Percentiles rank a stretch among this genome's conserved stretches.
Conservation (phyloP, 2,797 vertebrate species). For the Crenuchus spilurus region DNA sequence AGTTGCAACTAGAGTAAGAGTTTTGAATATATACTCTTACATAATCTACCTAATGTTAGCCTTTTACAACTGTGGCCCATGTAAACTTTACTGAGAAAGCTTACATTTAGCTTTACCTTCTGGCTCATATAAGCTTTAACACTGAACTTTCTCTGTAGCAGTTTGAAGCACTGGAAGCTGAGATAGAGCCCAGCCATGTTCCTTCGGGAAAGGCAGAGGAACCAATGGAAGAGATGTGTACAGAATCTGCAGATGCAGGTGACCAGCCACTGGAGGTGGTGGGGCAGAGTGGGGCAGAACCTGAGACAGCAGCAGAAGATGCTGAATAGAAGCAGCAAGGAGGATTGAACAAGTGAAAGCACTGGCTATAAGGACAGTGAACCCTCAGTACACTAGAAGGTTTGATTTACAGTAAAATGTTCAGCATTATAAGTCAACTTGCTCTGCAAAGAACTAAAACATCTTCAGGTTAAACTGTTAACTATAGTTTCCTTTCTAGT, state of each 20-base stretch:
- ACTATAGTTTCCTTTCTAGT: too few relatives aligned
- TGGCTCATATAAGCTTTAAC: too few relatives aligned
- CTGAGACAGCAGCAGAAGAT: constrained; percentile 29
- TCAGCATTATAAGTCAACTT: too few relatives aligned
- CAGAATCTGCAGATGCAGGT: neutral
- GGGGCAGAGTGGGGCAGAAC: constrained; percentile 37
- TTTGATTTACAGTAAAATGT: neutral
- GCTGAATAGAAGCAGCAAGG: constrained; percentile 22
- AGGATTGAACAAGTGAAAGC: neutral
- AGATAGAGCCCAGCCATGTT: constrained; percentile 5
- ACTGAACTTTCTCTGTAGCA: constrained; percentile 12
- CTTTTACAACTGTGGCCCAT: too few relatives aligned
- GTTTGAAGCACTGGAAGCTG: constrained; percentile 40
- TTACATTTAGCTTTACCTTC: neutral
- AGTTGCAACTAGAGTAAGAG: constrained; percentile 46
- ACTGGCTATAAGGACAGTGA: neutral
- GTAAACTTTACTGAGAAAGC: too few relatives aligned
- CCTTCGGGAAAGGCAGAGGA: constrained; percentile 44
- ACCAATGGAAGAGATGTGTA: constrained; percentile 42
- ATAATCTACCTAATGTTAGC: too few relatives aligned
- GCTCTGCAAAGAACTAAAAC: too few relatives aligned
- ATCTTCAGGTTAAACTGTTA: too few relatives aligned
- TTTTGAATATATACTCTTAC: too few relatives aligned
- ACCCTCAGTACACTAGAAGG: neutral
- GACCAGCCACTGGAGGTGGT: constrained; percentile 32